Evolutionary conservation across 1,140 invertebrate genomes (phyloP).

Genomic region (Platyscapa corneri): DNA sequence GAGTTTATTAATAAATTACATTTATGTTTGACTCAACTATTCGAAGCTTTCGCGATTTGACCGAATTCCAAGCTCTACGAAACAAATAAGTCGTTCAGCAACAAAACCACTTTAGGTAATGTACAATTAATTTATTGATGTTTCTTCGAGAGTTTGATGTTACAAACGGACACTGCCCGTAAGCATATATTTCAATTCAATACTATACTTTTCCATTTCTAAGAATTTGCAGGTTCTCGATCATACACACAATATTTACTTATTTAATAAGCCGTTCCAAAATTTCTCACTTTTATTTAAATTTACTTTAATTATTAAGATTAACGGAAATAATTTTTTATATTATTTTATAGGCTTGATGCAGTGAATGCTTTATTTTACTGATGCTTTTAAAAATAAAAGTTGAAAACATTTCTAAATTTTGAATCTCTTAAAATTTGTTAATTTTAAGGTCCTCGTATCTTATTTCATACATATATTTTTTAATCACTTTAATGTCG

Average conservation of each 20-base stretch:
- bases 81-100: not conserved
- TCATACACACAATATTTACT: constrained; percentile 12
- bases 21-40: not conserved
- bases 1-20: not conserved
- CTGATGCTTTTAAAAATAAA: too few relatives aligned
- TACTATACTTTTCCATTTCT: not conserved
- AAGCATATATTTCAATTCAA: not conserved
- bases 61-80: not conserved
- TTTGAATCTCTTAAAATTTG: too few relatives aligned
- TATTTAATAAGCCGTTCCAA: not conserved
- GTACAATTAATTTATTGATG: constrained; percentile 20
- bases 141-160: not conserved
- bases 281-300: not conserved
- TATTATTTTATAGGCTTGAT: too few relatives aligned
- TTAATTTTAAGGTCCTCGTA: too few relatives aligned
- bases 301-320: not conserved
- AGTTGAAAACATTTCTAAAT: too few relatives aligned
- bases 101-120: not conserved
- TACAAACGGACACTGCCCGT: not conserved
- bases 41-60: not conserved
- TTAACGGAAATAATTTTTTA: too few relatives aligned
- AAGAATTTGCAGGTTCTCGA: not conserved
- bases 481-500: too few relatives aligned
- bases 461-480: too few relatives aligned
- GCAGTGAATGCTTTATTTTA: too few relatives aligned